Evolutionary conservation across 2,888 invertebrate species (phyloP), one percentile per base, ranked within the genome.

Genomic region (Hydriomena furcata): DNA sequence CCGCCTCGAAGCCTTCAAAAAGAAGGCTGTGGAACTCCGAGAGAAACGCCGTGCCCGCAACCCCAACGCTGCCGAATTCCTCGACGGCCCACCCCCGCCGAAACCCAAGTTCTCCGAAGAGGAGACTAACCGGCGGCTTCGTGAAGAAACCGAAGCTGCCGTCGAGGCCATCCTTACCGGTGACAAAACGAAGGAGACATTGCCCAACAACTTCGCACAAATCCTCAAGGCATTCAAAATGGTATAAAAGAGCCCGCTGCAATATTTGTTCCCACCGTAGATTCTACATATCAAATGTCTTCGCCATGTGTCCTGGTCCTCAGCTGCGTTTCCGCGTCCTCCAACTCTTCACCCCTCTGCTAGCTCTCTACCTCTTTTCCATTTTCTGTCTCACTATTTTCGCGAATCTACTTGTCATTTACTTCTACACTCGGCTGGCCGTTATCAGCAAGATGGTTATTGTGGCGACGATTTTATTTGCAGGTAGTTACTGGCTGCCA

Each of bases 121-220:
- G 13, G 44, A 50, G 21, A 38, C 6, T 3, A 30, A 30, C 13
- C 38, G 27, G 5, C 27, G 38, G 1, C 28, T 50, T 0, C 28
- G 38, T 8, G 34, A 44, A 12, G 44, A 50, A 5, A 50, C 44
- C n/a, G 25, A 50, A 10, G 44, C 40, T 5, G 49, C 49, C 13
- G 23, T 38, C 27, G 38, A 42, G 5, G 49, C 49, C 21, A 7
- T 49, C 2, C 31, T 37, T 6, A 49, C 42, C 1, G 49, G 49
- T 10, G 49, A 49, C 36, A 13, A 6, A 12, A 37, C 17, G 1
- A 50, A 50, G 32, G 49, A 50, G 11, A 8, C 5, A 5, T 10
- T 12, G 3, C 31, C 28, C 0, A 27, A 44, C 7, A 27, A 21
- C 11, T 44, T 32, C 23, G 24, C 34, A 1, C 4, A 28, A 5